A percentile compares a stretch with the other conserved stretches of the same genome.
Conservation (phyloP, 2,113 vertebrate species). For the Alligator mississippiensis region DNA sequence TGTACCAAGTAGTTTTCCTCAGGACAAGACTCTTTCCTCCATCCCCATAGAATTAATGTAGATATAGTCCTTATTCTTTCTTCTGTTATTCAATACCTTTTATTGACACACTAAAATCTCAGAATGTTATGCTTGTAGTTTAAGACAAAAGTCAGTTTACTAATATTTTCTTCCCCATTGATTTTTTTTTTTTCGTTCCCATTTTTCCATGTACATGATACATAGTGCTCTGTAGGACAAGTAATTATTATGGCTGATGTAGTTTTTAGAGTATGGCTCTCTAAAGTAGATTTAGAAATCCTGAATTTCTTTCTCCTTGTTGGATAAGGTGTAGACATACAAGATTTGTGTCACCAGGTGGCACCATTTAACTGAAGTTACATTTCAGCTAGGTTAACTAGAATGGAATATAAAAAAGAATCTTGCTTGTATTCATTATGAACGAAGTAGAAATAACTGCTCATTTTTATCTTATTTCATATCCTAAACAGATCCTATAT, state of each 20-base stretch:
- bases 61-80: background rate
- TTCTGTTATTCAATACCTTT: accelerated
- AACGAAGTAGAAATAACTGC: conserved; percentile 17
- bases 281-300: accelerated
- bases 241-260: background rate
- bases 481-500: background rate
- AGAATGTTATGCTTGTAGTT: background rate
- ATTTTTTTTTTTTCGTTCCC: background rate
- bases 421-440: conserved; percentile 7
- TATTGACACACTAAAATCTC: background rate
- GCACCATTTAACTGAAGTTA: conserved; percentile 81
- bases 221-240: background rate
- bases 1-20: background rate
- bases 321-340: background rate
- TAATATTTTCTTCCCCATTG: background rate
- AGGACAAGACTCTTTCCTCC: background rate
- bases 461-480: conserved; percentile 40
- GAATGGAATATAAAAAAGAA: background rate
- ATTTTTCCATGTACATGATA: background rate
- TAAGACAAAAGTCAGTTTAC: background rate
- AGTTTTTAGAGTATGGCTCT: background rate
- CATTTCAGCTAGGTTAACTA: conserved; percentile 1
- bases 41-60: background rate
- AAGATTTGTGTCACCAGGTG: conserved; percentile 81
- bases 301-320: background rate